phyloP scores from a whole-genome alignment of 2,888 invertebrate species.

The Strigamia crassipes region DNA sequence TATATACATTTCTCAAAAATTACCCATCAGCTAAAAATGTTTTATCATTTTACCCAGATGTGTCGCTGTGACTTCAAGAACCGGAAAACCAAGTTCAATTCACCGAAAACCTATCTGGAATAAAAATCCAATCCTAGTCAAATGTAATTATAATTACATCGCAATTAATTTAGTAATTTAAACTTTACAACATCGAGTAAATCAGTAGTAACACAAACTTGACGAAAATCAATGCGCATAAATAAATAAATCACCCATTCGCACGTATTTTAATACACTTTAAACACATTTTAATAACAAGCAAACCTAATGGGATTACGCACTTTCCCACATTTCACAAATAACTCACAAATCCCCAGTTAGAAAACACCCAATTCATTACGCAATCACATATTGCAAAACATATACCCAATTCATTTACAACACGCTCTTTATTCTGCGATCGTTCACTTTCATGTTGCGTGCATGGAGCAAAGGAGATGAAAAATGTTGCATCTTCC shows the following conservation, averaged over 20 bases:
- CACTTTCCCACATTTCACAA: neutral
- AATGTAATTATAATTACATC: too few relatives aligned
- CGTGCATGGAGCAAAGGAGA: slow-evolving; percentile 18
- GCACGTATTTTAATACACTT: slow-evolving; percentile 2
- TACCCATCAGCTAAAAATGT: too few relatives aligned
- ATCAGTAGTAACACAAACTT: too few relatives aligned
- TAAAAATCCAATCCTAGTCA: too few relatives aligned
- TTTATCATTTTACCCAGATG: too few relatives aligned
- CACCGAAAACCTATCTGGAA: too few relatives aligned
- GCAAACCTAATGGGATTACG: neutral
- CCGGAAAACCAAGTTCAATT: too few relatives aligned
- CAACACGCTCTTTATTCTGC: neutral
- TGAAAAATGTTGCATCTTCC: slow-evolving; percentile 37
- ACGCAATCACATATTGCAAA: neutral
- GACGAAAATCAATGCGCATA: neutral
- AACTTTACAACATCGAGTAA: too few relatives aligned
- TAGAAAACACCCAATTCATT: slow-evolving; percentile 29
- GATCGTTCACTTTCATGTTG: neutral
- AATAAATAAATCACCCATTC: neutral
- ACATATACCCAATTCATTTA: slow-evolving; percentile 24
- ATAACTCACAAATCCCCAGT: neutral
- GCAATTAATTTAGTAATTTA: too few relatives aligned
- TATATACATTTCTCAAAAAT: neutral
- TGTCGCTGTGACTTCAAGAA: too few relatives aligned
- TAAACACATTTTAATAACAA: slow-evolving; percentile 1